Percentiles rank a stretch among this genome's conserved stretches.
Evolutionary conservation across 2,888 invertebrate species (phyloP).

Genomic region (Branchinecta sandiegonensis): DNA sequence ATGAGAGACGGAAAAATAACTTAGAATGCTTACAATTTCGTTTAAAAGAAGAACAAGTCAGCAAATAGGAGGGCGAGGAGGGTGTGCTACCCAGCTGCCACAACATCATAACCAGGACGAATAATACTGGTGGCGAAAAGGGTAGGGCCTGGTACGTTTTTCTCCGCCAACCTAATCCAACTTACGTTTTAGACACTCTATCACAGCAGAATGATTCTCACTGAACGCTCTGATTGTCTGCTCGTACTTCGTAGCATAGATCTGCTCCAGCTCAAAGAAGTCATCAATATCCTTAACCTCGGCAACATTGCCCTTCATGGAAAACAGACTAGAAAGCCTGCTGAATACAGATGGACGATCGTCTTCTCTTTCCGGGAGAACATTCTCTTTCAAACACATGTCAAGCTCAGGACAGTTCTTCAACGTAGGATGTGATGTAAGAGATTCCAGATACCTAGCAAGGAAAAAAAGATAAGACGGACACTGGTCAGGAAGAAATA

Average conservation of each 20-base stretch:
- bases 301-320: background rate
- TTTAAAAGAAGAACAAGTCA: no score
- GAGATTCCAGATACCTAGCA: background rate
- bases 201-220: background rate
- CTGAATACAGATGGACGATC: background rate
- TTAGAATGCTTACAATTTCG: no score
- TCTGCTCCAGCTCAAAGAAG: background rate
- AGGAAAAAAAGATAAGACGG: no score
- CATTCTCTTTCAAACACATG: constrained; percentile 8
- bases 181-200: constrained; percentile 6
- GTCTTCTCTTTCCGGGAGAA: background rate
- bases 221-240: background rate
- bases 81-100: no score
- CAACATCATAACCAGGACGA: no score
- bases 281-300: background rate
- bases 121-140: no score
- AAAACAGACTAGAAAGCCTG: background rate
- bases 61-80: no score
- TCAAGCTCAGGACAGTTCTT: background rate
- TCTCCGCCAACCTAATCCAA: background rate
- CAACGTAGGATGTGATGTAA: background rate
- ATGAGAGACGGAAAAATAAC: no score
- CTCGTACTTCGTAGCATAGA: constrained; percentile 9
- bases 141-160: no score
- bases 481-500: no score